Evolutionary conservation across 1,140 invertebrate species (phyloP).

Genomic region (Uloborus diversus): DNA sequence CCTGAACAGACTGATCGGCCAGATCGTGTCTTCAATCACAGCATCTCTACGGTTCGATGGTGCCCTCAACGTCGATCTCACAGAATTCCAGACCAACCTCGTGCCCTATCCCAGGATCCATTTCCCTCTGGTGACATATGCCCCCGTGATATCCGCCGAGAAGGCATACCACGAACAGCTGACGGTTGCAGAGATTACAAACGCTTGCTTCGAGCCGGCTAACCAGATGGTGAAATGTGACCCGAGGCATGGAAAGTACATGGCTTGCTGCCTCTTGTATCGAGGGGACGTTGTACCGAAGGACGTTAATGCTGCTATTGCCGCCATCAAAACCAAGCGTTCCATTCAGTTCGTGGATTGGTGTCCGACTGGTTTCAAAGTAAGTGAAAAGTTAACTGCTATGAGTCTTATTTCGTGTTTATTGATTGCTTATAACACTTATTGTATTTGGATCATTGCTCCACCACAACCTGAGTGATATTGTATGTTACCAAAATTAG

Average conservation of each 20-base stretch:
- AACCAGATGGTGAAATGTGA: conserved; percentile 58
- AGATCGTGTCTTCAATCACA: conserved; percentile 87
- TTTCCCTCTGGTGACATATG: conserved; percentile 67
- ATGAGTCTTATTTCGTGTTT: too few relatives aligned
- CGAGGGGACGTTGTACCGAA: conserved; percentile 55
- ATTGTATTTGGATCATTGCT: not conserved
- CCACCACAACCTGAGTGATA: too few relatives aligned
- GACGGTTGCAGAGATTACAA: conserved; percentile 55
- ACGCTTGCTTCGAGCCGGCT: conserved; percentile 56
- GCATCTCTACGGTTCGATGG: conserved; percentile 90
- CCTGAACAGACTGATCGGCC: conserved; percentile 81
- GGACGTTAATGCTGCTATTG: conserved; percentile 57
- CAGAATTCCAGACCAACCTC: conserved; percentile 90
- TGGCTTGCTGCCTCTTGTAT: conserved; percentile 54
- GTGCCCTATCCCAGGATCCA: conserved; percentile 85
- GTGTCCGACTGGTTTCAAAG: conserved; percentile 87
- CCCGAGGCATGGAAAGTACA: conserved; percentile 56
- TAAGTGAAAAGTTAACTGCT: conserved; percentile 16
- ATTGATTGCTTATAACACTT: not conserved
- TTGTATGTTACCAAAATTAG: too few relatives aligned
- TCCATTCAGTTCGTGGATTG: conserved; percentile 90
- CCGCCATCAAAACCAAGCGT: conserved; percentile 53
- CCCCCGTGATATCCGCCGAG: conserved; percentile 51
- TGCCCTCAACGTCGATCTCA: conserved; percentile 87
- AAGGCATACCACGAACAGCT: conserved; percentile 56